Evolutionary conservation across 2,888 invertebrate genomes (phyloP).

Genomic region (Eumerus sabulonum): DNA sequence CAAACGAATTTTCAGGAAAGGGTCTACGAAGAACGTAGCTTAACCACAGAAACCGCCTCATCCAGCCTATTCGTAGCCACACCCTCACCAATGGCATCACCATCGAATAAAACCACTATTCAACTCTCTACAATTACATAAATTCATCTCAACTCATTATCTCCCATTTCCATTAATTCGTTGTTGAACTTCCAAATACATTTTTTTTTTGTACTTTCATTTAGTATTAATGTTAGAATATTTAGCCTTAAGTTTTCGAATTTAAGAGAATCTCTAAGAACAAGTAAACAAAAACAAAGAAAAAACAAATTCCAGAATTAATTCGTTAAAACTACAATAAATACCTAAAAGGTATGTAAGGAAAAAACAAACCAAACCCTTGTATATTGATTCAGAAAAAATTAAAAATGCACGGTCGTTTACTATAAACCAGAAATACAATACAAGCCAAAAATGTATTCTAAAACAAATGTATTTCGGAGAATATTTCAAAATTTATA

Average conservation of each 20-base stretch:
- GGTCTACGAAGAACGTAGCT: slow-evolving; percentile 77
- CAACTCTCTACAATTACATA: slow-evolving; percentile 76
- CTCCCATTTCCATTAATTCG: not conserved
- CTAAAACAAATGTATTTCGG: slow-evolving; percentile 52
- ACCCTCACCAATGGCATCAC: slow-evolving; percentile 78
- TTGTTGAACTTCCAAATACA: not conserved
- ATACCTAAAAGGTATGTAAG: slow-evolving; percentile 5
- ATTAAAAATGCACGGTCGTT: slow-evolving; percentile 70
- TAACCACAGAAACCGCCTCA: slow-evolving; percentile 78
- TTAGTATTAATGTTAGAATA: slow-evolving; percentile 11
- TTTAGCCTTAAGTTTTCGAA: slow-evolving; percentile 43
- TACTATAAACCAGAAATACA: slow-evolving; percentile 55
- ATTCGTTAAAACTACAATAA: too few species aligned
- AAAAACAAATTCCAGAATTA: too few species aligned
- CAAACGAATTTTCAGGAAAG: slow-evolving; percentile 73
- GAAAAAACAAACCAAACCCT: slow-evolving; percentile 42
- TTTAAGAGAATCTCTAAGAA: slow-evolving; percentile 49
- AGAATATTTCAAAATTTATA: slow-evolving; percentile 59
- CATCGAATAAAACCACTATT: slow-evolving; percentile 75
- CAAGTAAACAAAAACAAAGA: slow-evolving; percentile 41
- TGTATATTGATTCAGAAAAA: slow-evolving; percentile 52
- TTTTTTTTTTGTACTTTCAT: slow-evolving; percentile 34
- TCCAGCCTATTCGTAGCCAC: slow-evolving; percentile 77
- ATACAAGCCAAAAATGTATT: slow-evolving; percentile 57
- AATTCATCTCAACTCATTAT: slow-evolving; percentile 26